These are phyloP conservation scores for Abrostola triplasia DNA, from an alignment of 2,888 invertebrate species.

Conservation along the genomic window DNA sequence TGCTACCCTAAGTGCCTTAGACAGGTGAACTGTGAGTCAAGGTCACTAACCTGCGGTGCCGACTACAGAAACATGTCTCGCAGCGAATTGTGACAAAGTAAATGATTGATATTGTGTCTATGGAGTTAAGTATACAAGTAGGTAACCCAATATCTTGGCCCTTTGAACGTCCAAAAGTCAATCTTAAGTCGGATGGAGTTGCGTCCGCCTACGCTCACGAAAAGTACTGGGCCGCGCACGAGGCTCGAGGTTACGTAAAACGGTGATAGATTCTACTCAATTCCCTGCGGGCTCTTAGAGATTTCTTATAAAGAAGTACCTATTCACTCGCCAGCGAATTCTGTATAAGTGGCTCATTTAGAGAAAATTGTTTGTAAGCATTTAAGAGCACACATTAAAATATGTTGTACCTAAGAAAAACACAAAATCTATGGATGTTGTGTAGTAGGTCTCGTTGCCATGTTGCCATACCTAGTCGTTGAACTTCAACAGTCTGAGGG, in stretches of 20 bases:
- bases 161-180: conserved; percentile 47
- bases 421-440: too few species aligned
- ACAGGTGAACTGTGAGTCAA: background rate
- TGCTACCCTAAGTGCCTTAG: background rate
- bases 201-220: conserved; percentile 27
- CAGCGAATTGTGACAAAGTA: background rate
- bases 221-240: conserved; percentile 35
- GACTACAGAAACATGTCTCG: background rate
- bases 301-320: conserved; percentile 46
- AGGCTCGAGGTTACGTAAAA: conserved; percentile 50
- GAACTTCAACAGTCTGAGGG: too few species aligned
- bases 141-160: conserved; percentile 25
- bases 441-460: too few species aligned
- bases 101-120: conserved; percentile 11
- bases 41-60: background rate
- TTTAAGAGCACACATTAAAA: conserved; percentile 10
- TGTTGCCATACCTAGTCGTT: too few species aligned
- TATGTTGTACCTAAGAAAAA: too few species aligned
- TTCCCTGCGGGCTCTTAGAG: conserved; percentile 46
- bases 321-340: conserved; percentile 42
- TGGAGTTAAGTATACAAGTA: conserved; percentile 12
- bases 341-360: conserved; percentile 43
- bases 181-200: conserved; percentile 38
- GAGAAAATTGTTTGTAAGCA: conserved; percentile 35
- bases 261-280: conserved; percentile 52